phyloP scores from a whole-genome alignment of 1,140 invertebrate species.

The Palaemon carinicauda region DNA sequence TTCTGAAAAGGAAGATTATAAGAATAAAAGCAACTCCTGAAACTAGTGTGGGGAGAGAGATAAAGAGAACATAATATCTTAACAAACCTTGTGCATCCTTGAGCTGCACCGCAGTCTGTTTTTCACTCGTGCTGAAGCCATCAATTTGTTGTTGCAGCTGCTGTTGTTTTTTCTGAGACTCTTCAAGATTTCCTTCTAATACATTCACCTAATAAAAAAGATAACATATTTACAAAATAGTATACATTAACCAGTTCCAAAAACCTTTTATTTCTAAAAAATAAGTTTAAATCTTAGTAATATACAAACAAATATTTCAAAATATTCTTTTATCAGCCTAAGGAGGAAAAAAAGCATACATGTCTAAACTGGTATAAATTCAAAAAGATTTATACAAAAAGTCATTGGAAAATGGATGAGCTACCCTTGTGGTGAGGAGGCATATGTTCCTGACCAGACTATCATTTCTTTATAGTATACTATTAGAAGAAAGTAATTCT shows the following conservation, averaged over 20 bases:
- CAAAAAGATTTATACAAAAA: too few relatives aligned
- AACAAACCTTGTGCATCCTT: slow-evolving; percentile 21
- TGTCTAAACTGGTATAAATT: not conserved
- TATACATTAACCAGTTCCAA: too few relatives aligned
- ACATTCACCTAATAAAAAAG: not conserved
- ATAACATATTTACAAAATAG: too few relatives aligned
- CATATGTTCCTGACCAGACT: too few relatives aligned
- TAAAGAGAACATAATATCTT: too few relatives aligned
- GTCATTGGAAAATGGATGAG: too few relatives aligned
- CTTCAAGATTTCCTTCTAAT: not conserved
- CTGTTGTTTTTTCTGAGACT: not conserved
- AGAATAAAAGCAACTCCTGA: not conserved
- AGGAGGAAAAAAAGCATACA: not conserved
- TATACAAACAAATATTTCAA: not conserved
- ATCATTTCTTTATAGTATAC: too few relatives aligned
- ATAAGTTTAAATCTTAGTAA: too few relatives aligned
- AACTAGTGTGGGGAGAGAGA: not conserved
- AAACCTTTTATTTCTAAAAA: not conserved
- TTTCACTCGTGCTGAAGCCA: not conserved
- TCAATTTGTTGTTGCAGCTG: not conserved
- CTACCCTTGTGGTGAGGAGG: too few relatives aligned
- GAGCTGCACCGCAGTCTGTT: not conserved
- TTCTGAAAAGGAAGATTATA: not conserved
- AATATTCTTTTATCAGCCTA: not conserved
- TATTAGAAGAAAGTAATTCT: too few relatives aligned